Conservation (phyloP, 2,888 invertebrate genomes). For the Dysmachus trigonus region DNA sequence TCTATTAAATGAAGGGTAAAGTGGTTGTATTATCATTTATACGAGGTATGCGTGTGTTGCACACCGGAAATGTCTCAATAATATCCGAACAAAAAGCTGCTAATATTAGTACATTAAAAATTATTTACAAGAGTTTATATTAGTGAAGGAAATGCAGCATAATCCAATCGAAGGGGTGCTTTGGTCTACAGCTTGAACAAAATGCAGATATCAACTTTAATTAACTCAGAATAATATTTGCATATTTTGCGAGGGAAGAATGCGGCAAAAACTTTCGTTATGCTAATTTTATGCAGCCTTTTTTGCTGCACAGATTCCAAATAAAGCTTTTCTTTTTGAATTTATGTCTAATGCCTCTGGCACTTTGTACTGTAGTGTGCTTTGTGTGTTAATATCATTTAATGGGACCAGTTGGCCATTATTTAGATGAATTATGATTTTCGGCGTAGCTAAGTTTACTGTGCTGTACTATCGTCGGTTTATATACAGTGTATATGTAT, state of each 20-base stretch:
- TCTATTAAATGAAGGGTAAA: too few relatives aligned
- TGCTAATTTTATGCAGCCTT: slow-evolving; percentile 23
- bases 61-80: not conserved
- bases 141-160: not conserved
- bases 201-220: slow-evolving; percentile 30
- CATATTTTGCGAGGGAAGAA: slow-evolving; percentile 22
- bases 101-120: not conserved
- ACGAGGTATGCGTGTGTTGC: too few relatives aligned
- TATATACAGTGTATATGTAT: not conserved
- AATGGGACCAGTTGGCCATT: slow-evolving; percentile 7
- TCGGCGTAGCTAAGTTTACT: not conserved
- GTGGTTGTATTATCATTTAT: too few relatives aligned
- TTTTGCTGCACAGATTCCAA: not conserved
- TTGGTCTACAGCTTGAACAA: not conserved
- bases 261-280: slow-evolving; percentile 22
- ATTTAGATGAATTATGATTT: slow-evolving; percentile 16
- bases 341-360: slow-evolving; percentile 27
- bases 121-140: not conserved
- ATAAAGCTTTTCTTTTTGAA: slow-evolving; percentile 21
- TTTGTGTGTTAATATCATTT: slow-evolving; percentile 5
- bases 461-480: not conserved
- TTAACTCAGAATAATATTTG: slow-evolving; percentile 24
- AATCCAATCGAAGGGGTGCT: not conserved
- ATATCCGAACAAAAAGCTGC: not conserved
- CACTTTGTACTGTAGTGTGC: slow-evolving; percentile 8